Conservation (phyloP, 2,113 vertebrate species). For the Axis porcinus region DNA sequence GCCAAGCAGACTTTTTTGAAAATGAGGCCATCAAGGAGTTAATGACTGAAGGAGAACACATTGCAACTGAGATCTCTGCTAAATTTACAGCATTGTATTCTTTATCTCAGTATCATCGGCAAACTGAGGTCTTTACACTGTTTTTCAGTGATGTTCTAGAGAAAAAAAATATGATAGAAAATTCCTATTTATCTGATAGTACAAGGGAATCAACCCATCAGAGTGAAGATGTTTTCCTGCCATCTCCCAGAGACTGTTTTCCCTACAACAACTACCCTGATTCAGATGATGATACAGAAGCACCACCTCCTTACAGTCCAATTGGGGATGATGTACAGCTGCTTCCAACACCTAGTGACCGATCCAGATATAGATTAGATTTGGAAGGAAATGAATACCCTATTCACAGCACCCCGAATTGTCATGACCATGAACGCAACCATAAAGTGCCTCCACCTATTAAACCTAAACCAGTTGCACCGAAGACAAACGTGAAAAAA, state of each 20-base stretch:
- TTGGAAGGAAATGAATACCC: conserved; percentile 98
- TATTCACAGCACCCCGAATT: conserved; percentile 92
- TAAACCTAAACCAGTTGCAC: conserved; percentile 92
- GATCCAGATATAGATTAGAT: conserved; percentile 93
- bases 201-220: conserved; percentile 88
- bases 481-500: conserved; percentile 94
- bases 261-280: conserved; percentile 93
- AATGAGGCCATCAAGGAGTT: conserved; percentile 97
- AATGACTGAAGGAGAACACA: conserved; percentile 99
- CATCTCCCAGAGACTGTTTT: conserved; percentile 93
- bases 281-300: conserved; percentile 97
- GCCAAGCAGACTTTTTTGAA: conserved; percentile 98
- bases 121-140: conserved; percentile 96
- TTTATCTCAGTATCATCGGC: conserved; percentile 96
- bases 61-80: conserved; percentile 96
- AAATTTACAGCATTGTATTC: conserved; percentile 99
- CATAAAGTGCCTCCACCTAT: conserved; percentile 99
- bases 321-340: conserved; percentile 98
- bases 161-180: conserved; percentile 95
- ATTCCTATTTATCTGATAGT: conserved; percentile 92
- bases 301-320: conserved; percentile 97
- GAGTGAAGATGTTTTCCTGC: conserved; percentile 92
- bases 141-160: conserved; percentile 98
- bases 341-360: conserved; percentile 92
- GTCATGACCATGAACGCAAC: conserved; percentile 96